Base-by-base conservation (phyloP, 2,113 vertebrate genomes). In the Cathartes aura region DNA sequence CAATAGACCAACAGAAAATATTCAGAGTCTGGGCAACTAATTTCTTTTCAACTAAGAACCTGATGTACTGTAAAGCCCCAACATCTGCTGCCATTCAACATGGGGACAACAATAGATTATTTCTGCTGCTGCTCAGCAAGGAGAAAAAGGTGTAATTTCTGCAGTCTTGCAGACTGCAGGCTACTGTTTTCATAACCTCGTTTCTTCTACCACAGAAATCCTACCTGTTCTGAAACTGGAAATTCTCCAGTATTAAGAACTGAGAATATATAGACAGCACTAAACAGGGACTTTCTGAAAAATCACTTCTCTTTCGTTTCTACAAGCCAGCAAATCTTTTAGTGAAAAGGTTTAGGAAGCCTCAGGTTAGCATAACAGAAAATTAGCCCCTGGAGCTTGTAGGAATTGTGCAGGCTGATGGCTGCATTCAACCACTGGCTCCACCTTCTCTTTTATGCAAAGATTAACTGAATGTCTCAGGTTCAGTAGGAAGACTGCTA, bases 1-100 rank as follows among this genome's bases (percentile, higher is more conserved):
- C 58, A 93, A 95, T 3, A 91, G 50, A 85, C 27, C 24, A 84
- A 81, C 32, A 95, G 58, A 91, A 96, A 81, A 74, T 85, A 96
- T 89, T 86, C 83, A 40, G 81, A 93, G 66, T 16, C 75, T 67
- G 14, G 50, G 47, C 32, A 67, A 87, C 70, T 87, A 36, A 89
- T 91, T 93, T 82, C 15, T 78, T 85, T 95, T 94, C 89, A 75
- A 20, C 60, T 68, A 63, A 75, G 66, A 90, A 66, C 26, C 12
- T 55, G 87, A 53, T 79, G 71, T 59, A 68, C 29, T 93, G 62
- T 79, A 94, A 93, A 96, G 36, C 45, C 76, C 60, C 50, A 71
- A 42, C 71, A 95, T 90, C 82, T 91, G 76, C 81, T 96, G 66
- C 63, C 81, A 86, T 96, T 96, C 19, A 9, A 40, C 74, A 59